Percentiles rank a stretch among this genome's conserved stretches.
phyloP scores from a whole-genome alignment of 2,888 invertebrate genomes.

The Pycnomerus fuliginosus region DNA sequence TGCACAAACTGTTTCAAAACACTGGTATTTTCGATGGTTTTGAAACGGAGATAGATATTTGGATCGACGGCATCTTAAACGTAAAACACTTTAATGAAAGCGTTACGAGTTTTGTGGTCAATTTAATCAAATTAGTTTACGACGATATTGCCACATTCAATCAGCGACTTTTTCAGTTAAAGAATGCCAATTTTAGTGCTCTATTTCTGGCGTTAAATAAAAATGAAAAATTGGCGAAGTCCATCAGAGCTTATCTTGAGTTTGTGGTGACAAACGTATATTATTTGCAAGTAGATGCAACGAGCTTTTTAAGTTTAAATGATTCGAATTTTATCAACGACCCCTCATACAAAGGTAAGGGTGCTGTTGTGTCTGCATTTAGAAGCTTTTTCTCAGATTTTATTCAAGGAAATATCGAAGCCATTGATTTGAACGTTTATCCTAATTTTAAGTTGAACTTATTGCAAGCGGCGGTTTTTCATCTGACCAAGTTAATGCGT shows the following conservation, averaged over 20 bases:
- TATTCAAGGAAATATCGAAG: conserved; percentile 34
- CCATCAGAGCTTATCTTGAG: too few species aligned
- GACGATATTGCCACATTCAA: conserved; percentile 36
- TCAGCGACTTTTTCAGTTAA: conserved; percentile 28
- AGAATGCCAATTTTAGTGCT: conserved; percentile 37
- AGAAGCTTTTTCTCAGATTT: background rate
- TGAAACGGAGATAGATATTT: conserved; percentile 65
- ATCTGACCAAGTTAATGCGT: conserved; percentile 33
- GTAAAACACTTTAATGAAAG: conserved; percentile 32
- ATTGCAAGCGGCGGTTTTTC: conserved; percentile 37
- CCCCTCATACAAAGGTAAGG: too few species aligned
- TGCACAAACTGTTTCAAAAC: conserved; percentile 61
- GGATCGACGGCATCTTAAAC: conserved; percentile 51
- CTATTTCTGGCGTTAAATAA: conserved; percentile 50
- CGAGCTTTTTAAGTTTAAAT: too few species aligned
- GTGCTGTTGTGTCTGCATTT: too few species aligned
- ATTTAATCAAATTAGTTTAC: conserved; percentile 28
- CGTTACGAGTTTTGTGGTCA: conserved; percentile 40
- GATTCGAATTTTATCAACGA: too few species aligned
- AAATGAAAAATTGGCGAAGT: too few species aligned
- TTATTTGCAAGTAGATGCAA: too few species aligned
- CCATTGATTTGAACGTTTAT: conserved; percentile 41
- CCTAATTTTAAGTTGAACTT: conserved; percentile 35
- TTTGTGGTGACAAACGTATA: too few species aligned
- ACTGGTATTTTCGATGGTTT: conserved; percentile 66